Conservation (phyloP, 2,113 vertebrate genomes). For the Chaetodon trifascialis region DNA sequence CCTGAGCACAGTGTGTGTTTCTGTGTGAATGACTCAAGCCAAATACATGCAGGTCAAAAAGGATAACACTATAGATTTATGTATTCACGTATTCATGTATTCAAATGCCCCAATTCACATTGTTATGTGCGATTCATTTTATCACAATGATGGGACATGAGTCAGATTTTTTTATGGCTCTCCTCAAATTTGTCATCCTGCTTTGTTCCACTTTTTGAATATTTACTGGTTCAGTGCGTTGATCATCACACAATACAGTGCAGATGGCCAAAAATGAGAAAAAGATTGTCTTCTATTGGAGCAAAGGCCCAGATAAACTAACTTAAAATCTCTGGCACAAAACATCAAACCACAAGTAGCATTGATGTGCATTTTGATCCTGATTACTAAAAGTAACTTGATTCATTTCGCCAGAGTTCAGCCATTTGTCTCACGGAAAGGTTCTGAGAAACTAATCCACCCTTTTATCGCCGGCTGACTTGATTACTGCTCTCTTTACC, state of each 20-base stretch:
- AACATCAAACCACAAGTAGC: background rate
- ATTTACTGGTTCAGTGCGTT: background rate
- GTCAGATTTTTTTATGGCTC: background rate
- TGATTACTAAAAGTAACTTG: slow-evolving; percentile 10
- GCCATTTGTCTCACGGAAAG: background rate
- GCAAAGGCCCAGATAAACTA: background rate
- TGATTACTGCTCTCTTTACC: slow-evolving; percentile 7
- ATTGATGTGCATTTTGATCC: background rate
- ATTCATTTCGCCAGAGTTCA: background rate
- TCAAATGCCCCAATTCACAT: background rate
- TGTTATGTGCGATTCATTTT: background rate
- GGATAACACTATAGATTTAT: background rate
- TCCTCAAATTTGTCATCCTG: background rate
- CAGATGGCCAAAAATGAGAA: background rate
- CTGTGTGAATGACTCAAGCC: background rate
- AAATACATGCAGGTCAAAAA: background rate
- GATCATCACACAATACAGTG: background rate
- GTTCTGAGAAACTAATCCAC: background rate
- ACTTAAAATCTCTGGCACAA: background rate
- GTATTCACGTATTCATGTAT: background rate
- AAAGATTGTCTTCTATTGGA: background rate
- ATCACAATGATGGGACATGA: background rate
- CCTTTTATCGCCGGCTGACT: slow-evolving; percentile 5
- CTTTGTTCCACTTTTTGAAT: background rate
- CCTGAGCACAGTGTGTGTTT: background rate